Percentiles rank a stretch among this genome's conserved stretches.
phyloP scores from a whole-genome alignment of 2,113 vertebrate genomes.

The Sebastes fasciatus region DNA sequence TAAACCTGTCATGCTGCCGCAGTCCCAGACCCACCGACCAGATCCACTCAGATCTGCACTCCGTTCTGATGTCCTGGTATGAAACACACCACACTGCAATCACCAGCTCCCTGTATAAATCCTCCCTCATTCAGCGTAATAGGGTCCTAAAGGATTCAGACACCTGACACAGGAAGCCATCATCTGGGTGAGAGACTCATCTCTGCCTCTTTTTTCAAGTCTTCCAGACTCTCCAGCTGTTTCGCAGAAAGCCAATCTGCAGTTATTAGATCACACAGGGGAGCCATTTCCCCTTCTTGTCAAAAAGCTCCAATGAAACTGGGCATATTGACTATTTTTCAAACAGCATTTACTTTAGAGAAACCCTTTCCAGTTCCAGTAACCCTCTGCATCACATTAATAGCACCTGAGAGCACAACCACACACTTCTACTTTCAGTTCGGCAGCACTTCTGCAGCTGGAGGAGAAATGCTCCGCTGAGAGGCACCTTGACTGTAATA shows the following conservation, averaged over 20 bases:
- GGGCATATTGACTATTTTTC: neutral
- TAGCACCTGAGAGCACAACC: neutral
- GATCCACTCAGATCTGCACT: constrained; percentile 86
- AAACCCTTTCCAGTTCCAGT: neutral
- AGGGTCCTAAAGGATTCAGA: constrained; percentile 4
- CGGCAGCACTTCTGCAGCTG: neutral
- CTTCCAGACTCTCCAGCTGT: constrained; percentile 28
- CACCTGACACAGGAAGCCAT: constrained; percentile 6
- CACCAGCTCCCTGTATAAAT: neutral
- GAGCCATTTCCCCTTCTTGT: constrained; percentile 8
- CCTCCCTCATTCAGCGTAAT: neutral
- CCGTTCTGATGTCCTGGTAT: constrained; percentile 93
- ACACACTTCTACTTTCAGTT: neutral
- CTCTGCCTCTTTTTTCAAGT: constrained; percentile 12
- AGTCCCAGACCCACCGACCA: constrained; percentile 83
- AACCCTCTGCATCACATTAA: neutral
- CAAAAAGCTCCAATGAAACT: neutral
- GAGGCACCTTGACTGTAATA: neutral
- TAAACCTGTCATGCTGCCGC: constrained; percentile 96
- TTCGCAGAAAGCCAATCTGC: constrained; percentile 24
- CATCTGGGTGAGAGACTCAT: constrained; percentile 6
- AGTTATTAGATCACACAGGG: constrained; percentile 42
- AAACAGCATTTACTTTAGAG: constrained; percentile 8
- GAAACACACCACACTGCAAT: constrained; percentile 51
- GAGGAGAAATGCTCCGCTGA: neutral